Evolutionary conservation across 2,888 invertebrate genomes (phyloP).

Genomic region (Ceratothoa steindachneri): DNA sequence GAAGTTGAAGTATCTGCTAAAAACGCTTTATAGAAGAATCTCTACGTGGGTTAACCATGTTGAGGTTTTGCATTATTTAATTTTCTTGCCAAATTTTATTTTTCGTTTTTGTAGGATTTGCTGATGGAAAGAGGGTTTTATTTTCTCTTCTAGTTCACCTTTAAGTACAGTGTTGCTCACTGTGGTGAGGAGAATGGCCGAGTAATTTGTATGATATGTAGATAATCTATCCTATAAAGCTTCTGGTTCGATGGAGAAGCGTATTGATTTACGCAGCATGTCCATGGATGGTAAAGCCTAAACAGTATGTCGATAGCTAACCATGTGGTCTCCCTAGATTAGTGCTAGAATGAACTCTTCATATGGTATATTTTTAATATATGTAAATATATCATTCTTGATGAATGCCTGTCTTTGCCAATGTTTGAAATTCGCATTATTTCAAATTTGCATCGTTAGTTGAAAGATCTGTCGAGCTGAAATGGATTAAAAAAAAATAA

Average conservation of each 20-base stretch:
- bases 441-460: background rate
- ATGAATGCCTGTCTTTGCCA: background rate
- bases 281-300: constrained; percentile 12
- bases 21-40: too few relatives aligned
- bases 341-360: background rate
- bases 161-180: background rate
- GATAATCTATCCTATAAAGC: background rate
- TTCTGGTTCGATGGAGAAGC: background rate
- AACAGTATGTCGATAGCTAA: constrained; percentile 2
- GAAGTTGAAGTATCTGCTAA: too few relatives aligned
- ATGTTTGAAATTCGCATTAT: background rate
- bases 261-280: background rate
- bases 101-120: too few relatives aligned
- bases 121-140: too few relatives aligned
- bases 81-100: too few relatives aligned
- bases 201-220: background rate
- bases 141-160: background rate
- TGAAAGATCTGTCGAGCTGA: background rate
- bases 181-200: background rate
- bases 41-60: too few relatives aligned
- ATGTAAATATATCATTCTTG: background rate
- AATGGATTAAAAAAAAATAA: too few relatives aligned
- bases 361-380: background rate
- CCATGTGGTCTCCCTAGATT: background rate
- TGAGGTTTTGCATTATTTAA: too few relatives aligned